A percentile compares a stretch with the other conserved stretches of the same genome.
Evolutionary conservation across 2,888 invertebrate genomes (phyloP).

Genomic region (Ctena decussata): DNA sequence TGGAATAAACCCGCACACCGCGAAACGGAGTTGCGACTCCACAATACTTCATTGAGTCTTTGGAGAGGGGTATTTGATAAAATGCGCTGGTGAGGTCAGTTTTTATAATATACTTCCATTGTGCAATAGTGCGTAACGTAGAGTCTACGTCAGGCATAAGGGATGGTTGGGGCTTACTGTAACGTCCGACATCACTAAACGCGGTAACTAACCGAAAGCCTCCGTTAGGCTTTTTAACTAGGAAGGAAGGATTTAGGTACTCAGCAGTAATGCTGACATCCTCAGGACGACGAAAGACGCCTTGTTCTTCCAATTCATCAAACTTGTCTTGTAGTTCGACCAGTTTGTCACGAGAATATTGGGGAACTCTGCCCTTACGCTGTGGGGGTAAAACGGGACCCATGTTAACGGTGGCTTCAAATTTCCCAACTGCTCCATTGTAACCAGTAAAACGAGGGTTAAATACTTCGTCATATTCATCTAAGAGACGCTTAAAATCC

Average conservation of each 20-base stretch:
- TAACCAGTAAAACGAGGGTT: constrained; percentile 54
- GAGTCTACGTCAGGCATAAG: not conserved
- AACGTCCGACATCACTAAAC: not conserved
- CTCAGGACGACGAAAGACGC: constrained; percentile 65
- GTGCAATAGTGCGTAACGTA: not conserved
- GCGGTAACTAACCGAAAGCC: not conserved
- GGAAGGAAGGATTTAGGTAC: too few species aligned
- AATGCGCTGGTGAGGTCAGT: not conserved
- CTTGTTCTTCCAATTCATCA: constrained; percentile 65
- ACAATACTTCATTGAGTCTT: not conserved
- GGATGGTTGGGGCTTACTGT: not conserved
- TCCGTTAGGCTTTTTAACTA: not conserved
- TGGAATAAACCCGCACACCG: not conserved
- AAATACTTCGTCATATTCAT: constrained; percentile 64
- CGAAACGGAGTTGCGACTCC: not conserved
- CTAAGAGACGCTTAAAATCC: constrained; percentile 25
- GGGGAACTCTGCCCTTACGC: constrained; percentile 66
- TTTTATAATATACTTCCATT: not conserved
- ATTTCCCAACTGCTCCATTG: constrained; percentile 64
- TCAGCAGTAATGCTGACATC: too few species aligned
- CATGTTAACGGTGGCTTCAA: constrained; percentile 70
- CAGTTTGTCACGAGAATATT: constrained; percentile 61
- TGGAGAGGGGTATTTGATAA: not conserved
- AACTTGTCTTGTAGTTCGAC: constrained; percentile 64
- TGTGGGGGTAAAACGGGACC: constrained; percentile 70